Base-by-base conservation (phyloP, 2,888 invertebrate species). In the Prionchulus punctatus region DNA sequence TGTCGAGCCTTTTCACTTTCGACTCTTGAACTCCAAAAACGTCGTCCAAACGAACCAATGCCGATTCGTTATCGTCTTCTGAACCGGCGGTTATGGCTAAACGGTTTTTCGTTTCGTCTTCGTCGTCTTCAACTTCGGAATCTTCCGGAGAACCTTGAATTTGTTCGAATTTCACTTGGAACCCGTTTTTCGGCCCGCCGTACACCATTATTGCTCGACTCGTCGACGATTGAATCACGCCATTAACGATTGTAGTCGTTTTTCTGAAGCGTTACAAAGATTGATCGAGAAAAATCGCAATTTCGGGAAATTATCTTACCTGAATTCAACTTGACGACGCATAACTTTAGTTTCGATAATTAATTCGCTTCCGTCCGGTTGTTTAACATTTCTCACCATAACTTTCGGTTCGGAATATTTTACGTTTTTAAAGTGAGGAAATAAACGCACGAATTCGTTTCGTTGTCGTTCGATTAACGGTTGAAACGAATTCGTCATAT, bases 81-180 rank as follows among this genome's bases (percentile, higher is more conserved):
- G n/a, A n/a, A n/a, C n/a, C n/a, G n/a, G n/a, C n/a, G 36, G 12
- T 36, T 7, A 18, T 7, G 7, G 36, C 36, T 18, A 36, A 18
- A 36, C 12, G 18, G 7, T 18, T 36, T 18, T 18, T 7, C 7
- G 7, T 18, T 7, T 18, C 45, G 45, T 65, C 65, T 47, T 68
- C 68, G 28, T 65, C 65, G n/a, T 68, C 67, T 15, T 62, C 60
- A 31, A 58, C 60, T 55, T 66, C 69, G 42, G 55, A 55, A 25
- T 47, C 48, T 42, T 49, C 15, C 2, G 7, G 1, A 2, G 61
- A 63, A 53, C 64, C 65, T 18, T 63, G 64, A 30, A 61, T 57
- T 58, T 69, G 64, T 2, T 65, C 62, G 27, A 69, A 57, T 43
- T 65, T 66, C 58, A 68, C 65, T 45, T 59, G 57, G 60, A 67